Evolutionary conservation across 1,140 invertebrate genomes (phyloP).

Genomic region (Saccostrea echinata): DNA sequence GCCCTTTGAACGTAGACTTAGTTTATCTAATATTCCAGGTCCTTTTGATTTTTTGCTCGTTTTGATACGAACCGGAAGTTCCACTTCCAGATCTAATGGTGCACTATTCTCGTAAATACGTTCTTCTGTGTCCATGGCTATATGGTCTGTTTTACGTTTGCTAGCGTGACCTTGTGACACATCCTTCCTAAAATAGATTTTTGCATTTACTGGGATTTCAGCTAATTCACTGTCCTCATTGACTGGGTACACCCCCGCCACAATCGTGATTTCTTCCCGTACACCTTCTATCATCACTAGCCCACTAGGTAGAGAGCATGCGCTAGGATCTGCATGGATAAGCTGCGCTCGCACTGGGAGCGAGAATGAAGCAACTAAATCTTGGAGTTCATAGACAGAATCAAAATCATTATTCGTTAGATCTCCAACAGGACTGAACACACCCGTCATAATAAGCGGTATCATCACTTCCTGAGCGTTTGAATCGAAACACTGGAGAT

Average conservation of each 20-base stretch:
- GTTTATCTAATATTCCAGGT: conserved; percentile 70
- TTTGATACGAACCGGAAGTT: conserved; percentile 69
- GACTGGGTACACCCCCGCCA: conserved; percentile 62
- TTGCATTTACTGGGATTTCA: conserved; percentile 68
- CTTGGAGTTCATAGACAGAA: conserved; percentile 75
- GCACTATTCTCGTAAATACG: conserved; percentile 45
- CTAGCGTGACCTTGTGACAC: conserved; percentile 61
- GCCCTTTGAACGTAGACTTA: conserved; percentile 70
- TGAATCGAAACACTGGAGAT: conserved; percentile 74
- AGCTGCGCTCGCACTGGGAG: conserved; percentile 73
- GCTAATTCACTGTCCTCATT: conserved; percentile 56
- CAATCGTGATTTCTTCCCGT: conserved; percentile 66
- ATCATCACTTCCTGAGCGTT: conserved; percentile 73
- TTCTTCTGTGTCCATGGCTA: conserved; percentile 19
- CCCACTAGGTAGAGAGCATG: conserved; percentile 62
- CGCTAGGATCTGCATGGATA: conserved; percentile 64
- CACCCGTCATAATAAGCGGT: conserved; percentile 75
- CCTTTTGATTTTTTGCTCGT: conserved; percentile 71
- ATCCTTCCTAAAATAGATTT: conserved; percentile 66
- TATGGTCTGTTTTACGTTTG: conserved; percentile 40
- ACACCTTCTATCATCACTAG: conserved; percentile 67
- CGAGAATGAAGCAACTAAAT: conserved; percentile 73
- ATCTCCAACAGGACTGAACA: conserved; percentile 76
- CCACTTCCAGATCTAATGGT: conserved; percentile 49
- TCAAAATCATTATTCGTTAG: conserved; percentile 70